Evolutionary conservation across 1,140 invertebrate genomes (phyloP), one percentile per base, ranked within the genome.

Genomic region (Drosophila subobscura): DNA sequence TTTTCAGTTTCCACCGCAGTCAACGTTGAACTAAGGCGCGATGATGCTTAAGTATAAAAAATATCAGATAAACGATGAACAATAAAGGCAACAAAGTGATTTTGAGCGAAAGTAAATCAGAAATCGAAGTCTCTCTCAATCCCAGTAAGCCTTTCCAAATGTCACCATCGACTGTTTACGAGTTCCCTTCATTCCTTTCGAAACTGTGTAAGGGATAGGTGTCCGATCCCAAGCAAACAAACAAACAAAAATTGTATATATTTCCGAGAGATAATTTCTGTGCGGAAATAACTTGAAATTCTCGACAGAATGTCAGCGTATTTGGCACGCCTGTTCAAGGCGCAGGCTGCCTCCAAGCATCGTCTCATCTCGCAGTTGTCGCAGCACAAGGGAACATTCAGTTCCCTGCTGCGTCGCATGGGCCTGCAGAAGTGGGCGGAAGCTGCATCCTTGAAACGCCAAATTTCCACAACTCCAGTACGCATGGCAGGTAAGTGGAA

Each of bases 281-380:
- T 33, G 8, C 29, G 33, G 10, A 10, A 37, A 1, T 16, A 54
- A 44, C 33, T 47, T 45, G 12, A 25, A 47, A 27, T 23, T 42
- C 25, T 54, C 8, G n/a, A 3, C 37, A 50, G 40, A 22, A 85
- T 86, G 81, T 72, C 81, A 3, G 86, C 74, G 1, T 86, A 81
- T 23, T 75, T 88, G 47, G 75, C 73, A 54, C 83, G 81, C 1
- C 10, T 77, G 6, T 41, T 81, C 0, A 67, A 71, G 37, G 60
- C 64, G 5, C 65, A 59, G 0, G 16, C 63, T 4, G 73, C 74
- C 1, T 72, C 83, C 5, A 88, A 88, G 45, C 83, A 83, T 4
- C 74, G 83, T 4, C 74, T 88, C 3, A 58, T 86, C n/a, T 86
- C 83, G n/a, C 76, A 86, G 6, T 41, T 86, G 27, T 76, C 71